A percentile compares a stretch with the other conserved stretches of the same genome.
These are phyloP conservation scores for Heliocidaris erythrogramma DNA, from an alignment of 35 echinoderm and acorn worm genomes.

Conservation along the genomic window DNA sequence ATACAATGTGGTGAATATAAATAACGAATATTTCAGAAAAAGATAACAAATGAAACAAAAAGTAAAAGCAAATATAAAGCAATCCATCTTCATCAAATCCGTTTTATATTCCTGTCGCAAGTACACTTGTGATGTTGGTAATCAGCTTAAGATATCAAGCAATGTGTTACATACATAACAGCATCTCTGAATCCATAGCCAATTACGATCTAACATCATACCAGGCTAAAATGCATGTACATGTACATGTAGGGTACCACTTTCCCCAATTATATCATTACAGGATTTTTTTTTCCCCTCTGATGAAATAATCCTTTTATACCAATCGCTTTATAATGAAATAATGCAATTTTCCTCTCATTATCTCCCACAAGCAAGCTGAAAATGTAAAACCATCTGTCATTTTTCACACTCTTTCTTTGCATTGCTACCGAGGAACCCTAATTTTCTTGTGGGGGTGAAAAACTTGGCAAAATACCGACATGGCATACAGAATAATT, in stretches of 20 bases:
- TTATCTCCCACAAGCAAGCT: background rate
- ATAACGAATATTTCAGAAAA: too few species aligned
- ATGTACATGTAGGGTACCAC: background rate
- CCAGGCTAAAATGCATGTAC: background rate
- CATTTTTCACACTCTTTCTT: background rate
- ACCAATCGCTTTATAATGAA: background rate
- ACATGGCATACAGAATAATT: background rate
- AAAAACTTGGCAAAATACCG: slow-evolving; percentile 2
- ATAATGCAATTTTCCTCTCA: background rate
- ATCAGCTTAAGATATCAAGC: background rate
- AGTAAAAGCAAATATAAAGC: background rate
- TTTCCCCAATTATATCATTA: background rate
- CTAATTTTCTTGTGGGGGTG: background rate
- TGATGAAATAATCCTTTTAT: background rate
- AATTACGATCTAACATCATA: background rate
- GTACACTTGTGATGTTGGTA: background rate
- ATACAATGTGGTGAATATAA: too few species aligned
- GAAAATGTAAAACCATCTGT: background rate
- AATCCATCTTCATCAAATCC: background rate
- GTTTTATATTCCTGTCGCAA: background rate
- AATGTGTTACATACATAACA: background rate
- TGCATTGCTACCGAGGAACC: background rate
- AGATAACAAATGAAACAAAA: too few species aligned
- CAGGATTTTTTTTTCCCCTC: background rate
- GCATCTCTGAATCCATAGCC: background rate